A percentile compares a stretch with the other conserved stretches of the same genome.
phyloP scores from a whole-genome alignment of 2,888 invertebrate species.

The Podabrus alpinus region DNA sequence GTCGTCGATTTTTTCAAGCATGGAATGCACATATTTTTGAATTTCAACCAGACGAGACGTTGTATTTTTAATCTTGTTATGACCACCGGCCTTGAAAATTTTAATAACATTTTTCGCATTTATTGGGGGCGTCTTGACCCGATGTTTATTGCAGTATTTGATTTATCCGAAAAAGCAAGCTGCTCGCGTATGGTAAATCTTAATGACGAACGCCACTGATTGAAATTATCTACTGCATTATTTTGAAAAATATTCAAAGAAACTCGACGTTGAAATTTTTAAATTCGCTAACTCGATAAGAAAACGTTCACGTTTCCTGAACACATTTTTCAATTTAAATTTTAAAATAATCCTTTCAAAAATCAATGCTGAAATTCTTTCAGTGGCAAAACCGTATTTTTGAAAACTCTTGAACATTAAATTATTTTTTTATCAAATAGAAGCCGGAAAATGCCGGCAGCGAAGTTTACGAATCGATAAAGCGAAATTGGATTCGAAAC shows the following conservation, averaged over 20 bases:
- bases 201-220: too few relatives aligned
- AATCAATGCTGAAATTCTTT: background rate
- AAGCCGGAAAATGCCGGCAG: background rate
- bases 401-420: background rate
- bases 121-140: background rate
- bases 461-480: background rate
- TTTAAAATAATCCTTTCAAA: background rate
- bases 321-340: background rate
- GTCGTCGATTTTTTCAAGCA: background rate
- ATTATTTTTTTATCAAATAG: background rate
- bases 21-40: background rate
- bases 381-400: background rate
- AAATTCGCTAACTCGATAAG: background rate
- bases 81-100: background rate
- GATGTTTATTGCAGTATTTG: too few relatives aligned
- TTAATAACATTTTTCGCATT: background rate
- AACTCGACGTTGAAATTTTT: background rate
- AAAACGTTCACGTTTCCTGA: background rate
- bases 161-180: too few relatives aligned
- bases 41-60: background rate
- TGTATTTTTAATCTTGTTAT: background rate
- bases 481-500: background rate
- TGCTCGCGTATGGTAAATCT: too few relatives aligned
- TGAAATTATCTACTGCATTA: too few relatives aligned
- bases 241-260: background rate